Conservation (phyloP, 2,797 vertebrate species). For the Ara ararauna region DNA sequence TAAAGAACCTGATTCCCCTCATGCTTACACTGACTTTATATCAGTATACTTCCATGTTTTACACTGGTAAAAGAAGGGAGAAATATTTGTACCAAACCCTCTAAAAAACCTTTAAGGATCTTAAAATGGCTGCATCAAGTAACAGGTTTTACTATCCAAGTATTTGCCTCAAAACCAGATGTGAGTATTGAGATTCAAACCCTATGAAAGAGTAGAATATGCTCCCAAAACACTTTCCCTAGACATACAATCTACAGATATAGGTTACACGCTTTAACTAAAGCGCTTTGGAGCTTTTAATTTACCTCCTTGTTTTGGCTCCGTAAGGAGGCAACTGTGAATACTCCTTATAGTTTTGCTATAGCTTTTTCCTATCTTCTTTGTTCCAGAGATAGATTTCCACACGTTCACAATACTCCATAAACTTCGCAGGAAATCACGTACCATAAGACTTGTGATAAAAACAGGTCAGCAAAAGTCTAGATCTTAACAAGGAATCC, state of each 20-base stretch:
- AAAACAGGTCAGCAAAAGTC: background rate
- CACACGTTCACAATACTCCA: background rate
- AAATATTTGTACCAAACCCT: background rate
- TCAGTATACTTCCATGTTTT: background rate
- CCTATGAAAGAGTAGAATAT: background rate
- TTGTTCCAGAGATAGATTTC: slow-evolving; percentile 8
- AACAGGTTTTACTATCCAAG: background rate
- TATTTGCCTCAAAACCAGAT: background rate
- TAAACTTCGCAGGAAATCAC: background rate
- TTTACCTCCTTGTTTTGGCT: background rate
- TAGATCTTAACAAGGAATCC: background rate
- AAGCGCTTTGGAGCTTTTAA: background rate
- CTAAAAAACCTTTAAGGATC: background rate
- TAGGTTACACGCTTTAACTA: background rate
- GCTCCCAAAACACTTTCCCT: slow-evolving; percentile 47
- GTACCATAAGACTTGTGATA: background rate
- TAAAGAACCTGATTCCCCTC: slow-evolving; percentile 50
- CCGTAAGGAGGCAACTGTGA: background rate
- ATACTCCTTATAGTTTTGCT: background rate
- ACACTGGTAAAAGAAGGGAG: background rate
- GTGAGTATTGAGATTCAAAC: background rate
- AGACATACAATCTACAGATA: slow-evolving; percentile 37
- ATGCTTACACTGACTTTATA: slow-evolving; percentile 13
- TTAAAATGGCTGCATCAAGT: background rate
- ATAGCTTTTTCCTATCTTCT: background rate